These are phyloP conservation scores for Microcebus tavaratra DNA, from an alignment of 2,113 vertebrate species.

Conservation along the genomic window DNA sequence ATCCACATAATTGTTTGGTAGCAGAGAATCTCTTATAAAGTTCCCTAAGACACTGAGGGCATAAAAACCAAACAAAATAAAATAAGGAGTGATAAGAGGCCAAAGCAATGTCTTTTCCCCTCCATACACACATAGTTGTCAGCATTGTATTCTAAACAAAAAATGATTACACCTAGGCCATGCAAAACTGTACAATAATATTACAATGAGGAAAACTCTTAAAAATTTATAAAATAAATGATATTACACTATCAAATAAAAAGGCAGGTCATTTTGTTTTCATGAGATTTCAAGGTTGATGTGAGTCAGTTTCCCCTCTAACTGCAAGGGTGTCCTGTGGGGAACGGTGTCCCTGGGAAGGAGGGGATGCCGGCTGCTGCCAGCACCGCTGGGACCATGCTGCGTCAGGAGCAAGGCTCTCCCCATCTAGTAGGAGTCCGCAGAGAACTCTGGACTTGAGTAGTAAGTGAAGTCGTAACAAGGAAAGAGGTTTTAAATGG, in stretches of 20 bases:
- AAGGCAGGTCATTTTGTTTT: slow-evolving; percentile 91
- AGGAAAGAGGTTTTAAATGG: neutral
- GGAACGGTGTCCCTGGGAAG: neutral
- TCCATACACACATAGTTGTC: slow-evolving; percentile 79
- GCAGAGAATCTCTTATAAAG: slow-evolving; percentile 93
- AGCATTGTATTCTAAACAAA: slow-evolving; percentile 87
- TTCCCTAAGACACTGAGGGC: slow-evolving; percentile 89
- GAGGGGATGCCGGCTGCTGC: neutral
- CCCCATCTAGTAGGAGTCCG: neutral
- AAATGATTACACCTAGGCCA: slow-evolving; percentile 97
- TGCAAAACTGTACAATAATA: slow-evolving; percentile 99
- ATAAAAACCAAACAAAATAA: slow-evolving; percentile 88
- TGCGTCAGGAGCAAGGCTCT: neutral
- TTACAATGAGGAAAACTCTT: slow-evolving; percentile 92
- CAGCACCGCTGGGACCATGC: neutral
- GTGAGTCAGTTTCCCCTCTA: slow-evolving; percentile 76
- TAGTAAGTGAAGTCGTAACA: neutral
- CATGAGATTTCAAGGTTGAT: slow-evolving; percentile 88
- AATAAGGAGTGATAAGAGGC: slow-evolving; percentile 82
- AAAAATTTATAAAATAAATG: slow-evolving; percentile 89
- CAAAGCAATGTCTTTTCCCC: slow-evolving; percentile 82
- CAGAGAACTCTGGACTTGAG: neutral
- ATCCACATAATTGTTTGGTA: slow-evolving; percentile 92
- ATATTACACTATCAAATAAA: slow-evolving; percentile 92
- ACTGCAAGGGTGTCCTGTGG: slow-evolving; percentile 52